phyloP scores from a whole-genome alignment of 2,888 invertebrate species.

The Drosophila meridionalis region DNA sequence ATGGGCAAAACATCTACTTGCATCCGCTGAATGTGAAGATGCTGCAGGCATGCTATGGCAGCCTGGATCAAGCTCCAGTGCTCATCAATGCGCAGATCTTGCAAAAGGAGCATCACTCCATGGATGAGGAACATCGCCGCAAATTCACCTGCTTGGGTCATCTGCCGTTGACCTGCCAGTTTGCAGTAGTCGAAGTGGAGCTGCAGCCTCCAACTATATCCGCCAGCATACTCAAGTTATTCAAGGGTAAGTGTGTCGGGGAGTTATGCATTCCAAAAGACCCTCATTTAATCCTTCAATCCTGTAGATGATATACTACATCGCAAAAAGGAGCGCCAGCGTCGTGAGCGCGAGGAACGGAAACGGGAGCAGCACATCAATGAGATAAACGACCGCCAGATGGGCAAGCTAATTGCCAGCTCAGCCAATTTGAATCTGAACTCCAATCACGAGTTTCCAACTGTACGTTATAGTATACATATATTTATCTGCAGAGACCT shows the following conservation, averaged over 20 bases:
- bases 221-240: constrained; percentile 88
- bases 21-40: constrained; percentile 96
- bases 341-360: constrained; percentile 91
- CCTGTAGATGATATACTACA: constrained; percentile 89
- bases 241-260: constrained; percentile 87
- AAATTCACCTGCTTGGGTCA: constrained; percentile 92
- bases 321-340: constrained; percentile 89
- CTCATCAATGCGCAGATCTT: constrained; percentile 91
- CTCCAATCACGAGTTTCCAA: constrained; percentile 87
- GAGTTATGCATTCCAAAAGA: neutral
- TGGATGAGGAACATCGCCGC: constrained; percentile 92
- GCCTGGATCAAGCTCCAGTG: constrained; percentile 91
- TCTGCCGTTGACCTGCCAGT: constrained; percentile 95
- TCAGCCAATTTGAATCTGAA: constrained; percentile 88
- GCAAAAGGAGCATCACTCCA: constrained; percentile 94
- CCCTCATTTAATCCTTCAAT: neutral
- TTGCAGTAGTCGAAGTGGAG: constrained; percentile 95
- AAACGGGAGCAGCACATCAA: constrained; percentile 92
- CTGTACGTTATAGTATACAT: constrained; percentile 80
- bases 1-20: constrained; percentile 96
- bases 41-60: constrained; percentile 94
- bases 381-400: constrained; percentile 89
- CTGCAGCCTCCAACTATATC: constrained; percentile 90
- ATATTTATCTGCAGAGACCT: neutral
- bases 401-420: constrained; percentile 88